A percentile compares a stretch with the other conserved stretches of the same genome.
Evolutionary conservation across 2,888 invertebrate genomes (phyloP).

Genomic region (Enchytraeus crypticus): DNA sequence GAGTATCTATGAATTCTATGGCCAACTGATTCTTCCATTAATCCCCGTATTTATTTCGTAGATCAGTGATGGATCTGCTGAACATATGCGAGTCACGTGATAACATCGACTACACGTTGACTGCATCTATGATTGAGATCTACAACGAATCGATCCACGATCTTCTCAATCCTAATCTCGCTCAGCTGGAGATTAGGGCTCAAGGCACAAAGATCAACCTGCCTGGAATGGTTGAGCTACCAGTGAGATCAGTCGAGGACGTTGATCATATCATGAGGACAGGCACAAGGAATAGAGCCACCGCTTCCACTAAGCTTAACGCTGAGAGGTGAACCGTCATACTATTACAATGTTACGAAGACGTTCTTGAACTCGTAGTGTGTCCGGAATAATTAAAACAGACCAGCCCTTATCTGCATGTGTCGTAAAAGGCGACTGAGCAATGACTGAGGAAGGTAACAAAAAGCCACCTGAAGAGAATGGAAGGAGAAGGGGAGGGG

Average conservation of each 20-base stretch:
- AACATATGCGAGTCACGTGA: slow-evolving; percentile 27
- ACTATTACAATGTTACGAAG: no score
- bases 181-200: slow-evolving; percentile 37
- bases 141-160: slow-evolving; percentile 47
- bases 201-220: slow-evolving; percentile 42
- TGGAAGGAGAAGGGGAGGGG: no score
- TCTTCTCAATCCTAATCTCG: slow-evolving; percentile 36
- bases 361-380: no score
- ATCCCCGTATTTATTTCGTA: no score
- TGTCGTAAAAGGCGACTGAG: no score
- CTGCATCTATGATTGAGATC: slow-evolving; percentile 46
- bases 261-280: slow-evolving; percentile 40
- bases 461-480: no score
- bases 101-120: slow-evolving; percentile 24
- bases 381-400: no score
- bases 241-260: slow-evolving; percentile 36
- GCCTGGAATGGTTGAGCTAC: slow-evolving; percentile 40
- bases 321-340: slow-evolving; percentile 33
- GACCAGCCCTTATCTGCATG: no score
- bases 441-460: no score
- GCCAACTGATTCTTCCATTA: no score
- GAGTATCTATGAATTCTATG: no score
- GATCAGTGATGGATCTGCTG: slow-evolving; percentile 39
- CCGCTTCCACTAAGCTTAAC: slow-evolving; percentile 48
- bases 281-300: slow-evolving; percentile 42